Percentiles rank a stretch among this genome's conserved stretches.
Conservation (phyloP, 2,888 invertebrate genomes). For the Eupithecia subfuscata region DNA sequence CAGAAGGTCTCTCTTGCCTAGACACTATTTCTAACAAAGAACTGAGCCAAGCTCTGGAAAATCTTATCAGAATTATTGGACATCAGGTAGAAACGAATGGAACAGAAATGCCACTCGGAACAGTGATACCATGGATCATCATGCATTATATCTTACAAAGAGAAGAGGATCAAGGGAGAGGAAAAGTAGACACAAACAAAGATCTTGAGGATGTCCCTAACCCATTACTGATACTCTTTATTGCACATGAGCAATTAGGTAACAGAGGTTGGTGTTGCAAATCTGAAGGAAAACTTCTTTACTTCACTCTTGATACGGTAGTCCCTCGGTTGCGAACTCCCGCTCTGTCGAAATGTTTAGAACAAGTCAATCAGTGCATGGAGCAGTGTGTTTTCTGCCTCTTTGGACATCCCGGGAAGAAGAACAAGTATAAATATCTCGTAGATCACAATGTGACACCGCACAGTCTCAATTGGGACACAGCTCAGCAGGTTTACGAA, state of each 20-base stretch:
- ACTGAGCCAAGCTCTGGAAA: constrained; percentile 88
- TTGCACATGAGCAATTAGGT: constrained; percentile 93
- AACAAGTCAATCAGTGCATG: constrained; percentile 89
- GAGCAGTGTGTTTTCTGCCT: constrained; percentile 94
- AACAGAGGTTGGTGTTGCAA: constrained; percentile 90
- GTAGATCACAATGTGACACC: constrained; percentile 90
- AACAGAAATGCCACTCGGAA: constrained; percentile 87
- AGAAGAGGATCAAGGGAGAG: constrained; percentile 88
- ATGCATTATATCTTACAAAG: constrained; percentile 91
- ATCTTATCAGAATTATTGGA: constrained; percentile 89
- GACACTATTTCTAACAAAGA: constrained; percentile 84
- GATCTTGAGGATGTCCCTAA: constrained; percentile 86
- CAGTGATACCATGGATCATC: constrained; percentile 92
- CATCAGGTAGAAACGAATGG: constrained; percentile 90
- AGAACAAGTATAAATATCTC: constrained; percentile 84
- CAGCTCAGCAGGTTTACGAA: constrained; percentile 90
- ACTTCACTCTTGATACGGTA: constrained; percentile 90
- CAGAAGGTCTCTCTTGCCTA: constrained; percentile 75
- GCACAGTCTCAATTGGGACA: constrained; percentile 88
- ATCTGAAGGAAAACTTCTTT: constrained; percentile 90
- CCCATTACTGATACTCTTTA: constrained; percentile 90
- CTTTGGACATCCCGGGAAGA: constrained; percentile 91
- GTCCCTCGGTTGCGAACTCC: constrained; percentile 88
- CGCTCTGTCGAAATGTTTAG: constrained; percentile 85
- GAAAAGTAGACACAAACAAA: constrained; percentile 73